Base-by-base conservation (phyloP, 2,113 vertebrate genomes). In the Passer domesticus region DNA sequence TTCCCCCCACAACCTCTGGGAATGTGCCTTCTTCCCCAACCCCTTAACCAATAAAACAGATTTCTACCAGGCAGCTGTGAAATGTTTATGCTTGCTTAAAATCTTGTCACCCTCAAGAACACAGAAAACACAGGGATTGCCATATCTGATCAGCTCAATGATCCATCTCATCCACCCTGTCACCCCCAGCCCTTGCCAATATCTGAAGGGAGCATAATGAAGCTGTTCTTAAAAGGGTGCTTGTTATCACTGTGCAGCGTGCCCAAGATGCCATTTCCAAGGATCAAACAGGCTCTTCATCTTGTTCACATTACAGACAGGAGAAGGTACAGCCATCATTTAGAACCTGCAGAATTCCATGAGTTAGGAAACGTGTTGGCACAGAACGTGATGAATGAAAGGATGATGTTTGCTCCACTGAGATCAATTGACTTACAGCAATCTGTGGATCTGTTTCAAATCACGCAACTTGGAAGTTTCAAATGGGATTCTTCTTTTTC, bases 11-110 rank as follows among this genome's bases (percentile, higher is more conserved):
- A 94, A 87, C 77, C 73, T 90, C 63, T 96, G 83, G 89, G 95
- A 96, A 96, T 19, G 7, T 52, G 84, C 35, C 30, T 89, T 83
- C 68, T 92, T 96, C 44, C 63, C 68, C 81, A 77, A 68, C 6
- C 37, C 79, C 83, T 87, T 94, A 97, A 89, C 63, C 83, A 83
- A 86, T 53, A 74, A 88, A 96, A 69, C 19, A 37, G 30, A 72
- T 91, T 93, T 86, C 78, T 94, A 72, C 4, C 18, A 96, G 78
- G 83, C 73, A 96, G 55, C 86, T 94, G 81, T 84, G 89, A 97
- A 94, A 88, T 77, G 66, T 95, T 95, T 92, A 58, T 62, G 86
- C 73, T 68, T 91, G 55, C 59, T 93, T 96, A 96, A 97, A 97
- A 95, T 41, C 58, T 49, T 82, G 49, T 66, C 0, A 1, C 91